These are phyloP conservation scores for Clytia hemisphaerica DNA, from an alignment of 30 jellyfish, hydroid and myxozoan species.

Conservation along the genomic window DNA sequence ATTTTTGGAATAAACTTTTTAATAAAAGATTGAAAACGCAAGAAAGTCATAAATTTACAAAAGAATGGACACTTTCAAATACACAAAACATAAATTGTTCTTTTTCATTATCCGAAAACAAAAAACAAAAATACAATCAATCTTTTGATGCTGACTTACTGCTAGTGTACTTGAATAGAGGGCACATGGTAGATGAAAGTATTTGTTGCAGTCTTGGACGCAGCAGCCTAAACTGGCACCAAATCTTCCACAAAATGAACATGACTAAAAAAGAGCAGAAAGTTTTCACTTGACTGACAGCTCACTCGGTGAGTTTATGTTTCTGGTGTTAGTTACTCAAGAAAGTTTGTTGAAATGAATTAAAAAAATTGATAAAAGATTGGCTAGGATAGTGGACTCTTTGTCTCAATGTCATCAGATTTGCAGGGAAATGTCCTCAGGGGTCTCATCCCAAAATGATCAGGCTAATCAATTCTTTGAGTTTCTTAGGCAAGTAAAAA, in stretches of 20 bases:
- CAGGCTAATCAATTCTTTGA: too few relatives aligned
- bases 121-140: background rate
- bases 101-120: background rate
- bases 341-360: too few relatives aligned
- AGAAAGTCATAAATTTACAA: background rate
- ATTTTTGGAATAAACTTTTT: too few relatives aligned
- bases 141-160: conserved; percentile 27
- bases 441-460: too few relatives aligned
- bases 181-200: conserved; percentile 88
- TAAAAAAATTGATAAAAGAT: too few relatives aligned
- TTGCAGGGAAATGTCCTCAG: too few relatives aligned
- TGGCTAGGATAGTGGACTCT: too few relatives aligned
- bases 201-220: conserved; percentile 45
- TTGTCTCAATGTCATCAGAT: too few relatives aligned
- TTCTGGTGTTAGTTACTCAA: too few relatives aligned
- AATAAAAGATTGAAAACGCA: too few relatives aligned
- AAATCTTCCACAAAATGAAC: conserved; percentile 62
- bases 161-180: conserved; percentile 47
- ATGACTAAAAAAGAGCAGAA: conserved; percentile 23
- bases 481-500: too few relatives aligned
- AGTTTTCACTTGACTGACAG: background rate
- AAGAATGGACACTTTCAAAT: background rate
- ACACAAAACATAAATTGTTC: background rate
- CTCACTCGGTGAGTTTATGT: too few relatives aligned
- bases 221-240: conserved; percentile 89